These are phyloP conservation scores for Chlorocebus sabaeus DNA, from an alignment of 2,113 vertebrate species.

Conservation along the genomic window DNA sequence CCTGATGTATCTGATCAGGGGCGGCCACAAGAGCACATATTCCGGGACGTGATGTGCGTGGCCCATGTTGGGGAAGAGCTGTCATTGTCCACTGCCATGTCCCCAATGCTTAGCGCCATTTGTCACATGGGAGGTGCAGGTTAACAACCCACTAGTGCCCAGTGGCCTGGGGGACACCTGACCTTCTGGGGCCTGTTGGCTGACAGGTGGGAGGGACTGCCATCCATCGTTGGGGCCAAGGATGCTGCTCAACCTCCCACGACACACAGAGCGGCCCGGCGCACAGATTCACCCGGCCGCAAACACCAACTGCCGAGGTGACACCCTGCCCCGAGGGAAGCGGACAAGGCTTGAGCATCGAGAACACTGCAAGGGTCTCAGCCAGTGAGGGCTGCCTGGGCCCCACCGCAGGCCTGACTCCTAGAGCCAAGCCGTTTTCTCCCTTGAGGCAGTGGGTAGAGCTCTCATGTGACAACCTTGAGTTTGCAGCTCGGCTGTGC, in stretches of 20 bases:
- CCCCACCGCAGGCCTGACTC: not conserved
- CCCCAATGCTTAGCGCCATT: not conserved
- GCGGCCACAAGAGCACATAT: no score
- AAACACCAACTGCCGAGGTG: not conserved
- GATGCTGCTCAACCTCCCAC: not conserved
- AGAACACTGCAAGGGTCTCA: not conserved
- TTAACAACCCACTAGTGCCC: not conserved
- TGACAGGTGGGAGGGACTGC: not conserved
- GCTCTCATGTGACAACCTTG: not conserved
- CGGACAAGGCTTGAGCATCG: not conserved
- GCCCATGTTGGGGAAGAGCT: not conserved
- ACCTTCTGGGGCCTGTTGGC: not conserved
- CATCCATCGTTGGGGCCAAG: not conserved
- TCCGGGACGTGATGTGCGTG: not conserved
- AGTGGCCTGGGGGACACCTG: not conserved
- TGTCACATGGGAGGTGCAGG: not conserved
- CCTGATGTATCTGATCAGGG: not conserved
- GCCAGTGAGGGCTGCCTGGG: not conserved
- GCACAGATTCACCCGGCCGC: not conserved
- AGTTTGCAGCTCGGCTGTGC: not conserved
- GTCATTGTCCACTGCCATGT: not conserved
- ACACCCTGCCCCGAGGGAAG: not conserved
- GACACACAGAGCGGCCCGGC: rapidly evolving
- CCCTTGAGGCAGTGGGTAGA: not conserved
- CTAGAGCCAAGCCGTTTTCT: not conserved